A percentile compares a stretch with the other conserved stretches of the same genome.
phyloP scores from a whole-genome alignment of 2,888 invertebrate genomes.

The Elegia similella region DNA sequence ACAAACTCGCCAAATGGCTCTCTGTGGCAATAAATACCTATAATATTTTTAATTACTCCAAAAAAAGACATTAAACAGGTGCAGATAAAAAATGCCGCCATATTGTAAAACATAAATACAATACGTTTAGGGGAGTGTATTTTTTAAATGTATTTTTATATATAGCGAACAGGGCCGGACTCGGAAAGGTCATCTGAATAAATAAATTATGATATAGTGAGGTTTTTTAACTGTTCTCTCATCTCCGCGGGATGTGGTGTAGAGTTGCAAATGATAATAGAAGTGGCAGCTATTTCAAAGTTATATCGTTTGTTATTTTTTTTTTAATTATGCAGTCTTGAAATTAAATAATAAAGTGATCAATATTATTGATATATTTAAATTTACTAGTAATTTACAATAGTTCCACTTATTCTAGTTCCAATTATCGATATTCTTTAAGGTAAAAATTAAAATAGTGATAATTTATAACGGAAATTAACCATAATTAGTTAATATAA shows the following conservation, averaged over 20 bases:
- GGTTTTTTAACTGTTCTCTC: constrained; percentile 54
- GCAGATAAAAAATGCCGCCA: constrained; percentile 68
- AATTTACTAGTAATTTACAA: too few species aligned
- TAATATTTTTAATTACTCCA: constrained; percentile 78
- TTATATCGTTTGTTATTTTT: not conserved
- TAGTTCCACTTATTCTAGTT: too few species aligned
- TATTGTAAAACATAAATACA: constrained; percentile 69
- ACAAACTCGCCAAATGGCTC: constrained; percentile 73
- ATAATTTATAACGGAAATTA: too few species aligned
- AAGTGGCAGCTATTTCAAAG: constrained; percentile 2
- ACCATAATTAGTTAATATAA: too few species aligned
- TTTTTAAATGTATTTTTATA: constrained; percentile 60
- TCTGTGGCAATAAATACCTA: constrained; percentile 75
- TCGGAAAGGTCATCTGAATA: constrained; percentile 72
- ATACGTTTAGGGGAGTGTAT: constrained; percentile 36
- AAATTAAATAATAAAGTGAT: too few species aligned
- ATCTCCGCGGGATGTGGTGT: constrained; percentile 45
- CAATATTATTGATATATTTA: too few species aligned
- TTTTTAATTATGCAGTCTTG: not conserved
- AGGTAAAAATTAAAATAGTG: too few species aligned
- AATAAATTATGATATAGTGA: constrained; percentile 80
- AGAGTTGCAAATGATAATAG: constrained; percentile 42
- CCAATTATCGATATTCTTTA: too few species aligned
- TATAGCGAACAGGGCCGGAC: constrained; percentile 66
- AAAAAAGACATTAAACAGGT: constrained; percentile 75